These are phyloP conservation scores for Sciurus niger DNA, from an alignment of 2,113 vertebrate species.

Conservation along the genomic window DNA sequence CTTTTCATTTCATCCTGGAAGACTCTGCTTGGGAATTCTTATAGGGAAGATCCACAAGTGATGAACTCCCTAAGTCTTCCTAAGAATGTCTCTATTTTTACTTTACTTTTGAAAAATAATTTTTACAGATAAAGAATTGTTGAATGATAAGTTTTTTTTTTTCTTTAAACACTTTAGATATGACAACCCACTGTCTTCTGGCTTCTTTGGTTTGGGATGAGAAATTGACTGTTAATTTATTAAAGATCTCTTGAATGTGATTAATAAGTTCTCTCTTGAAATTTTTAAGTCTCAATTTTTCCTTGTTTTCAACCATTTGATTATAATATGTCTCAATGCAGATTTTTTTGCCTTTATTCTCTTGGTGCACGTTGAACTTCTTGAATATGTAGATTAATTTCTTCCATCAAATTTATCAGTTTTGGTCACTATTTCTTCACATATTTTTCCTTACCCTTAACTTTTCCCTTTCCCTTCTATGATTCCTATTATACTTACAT, in stretches of 20 bases:
- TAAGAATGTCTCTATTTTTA: background rate
- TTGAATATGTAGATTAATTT: background rate
- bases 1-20: background rate
- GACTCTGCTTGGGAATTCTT: background rate
- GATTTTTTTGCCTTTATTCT: background rate
- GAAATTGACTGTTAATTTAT: background rate
- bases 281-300: background rate
- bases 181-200: background rate
- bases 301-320: background rate
- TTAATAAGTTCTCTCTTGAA: background rate
- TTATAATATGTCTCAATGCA: background rate
- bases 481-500: background rate
- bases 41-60: background rate
- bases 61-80: background rate
- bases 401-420: background rate
- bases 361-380: background rate
- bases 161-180: background rate
- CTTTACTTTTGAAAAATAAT: background rate
- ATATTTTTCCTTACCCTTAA: background rate
- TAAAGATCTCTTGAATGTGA: background rate
- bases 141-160: background rate
- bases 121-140: background rate
- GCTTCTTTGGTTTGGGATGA: background rate
- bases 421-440: background rate
- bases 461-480: background rate